Base-by-base conservation (phyloP, 2,113 vertebrate genomes). In the Platichthys stellatus region DNA sequence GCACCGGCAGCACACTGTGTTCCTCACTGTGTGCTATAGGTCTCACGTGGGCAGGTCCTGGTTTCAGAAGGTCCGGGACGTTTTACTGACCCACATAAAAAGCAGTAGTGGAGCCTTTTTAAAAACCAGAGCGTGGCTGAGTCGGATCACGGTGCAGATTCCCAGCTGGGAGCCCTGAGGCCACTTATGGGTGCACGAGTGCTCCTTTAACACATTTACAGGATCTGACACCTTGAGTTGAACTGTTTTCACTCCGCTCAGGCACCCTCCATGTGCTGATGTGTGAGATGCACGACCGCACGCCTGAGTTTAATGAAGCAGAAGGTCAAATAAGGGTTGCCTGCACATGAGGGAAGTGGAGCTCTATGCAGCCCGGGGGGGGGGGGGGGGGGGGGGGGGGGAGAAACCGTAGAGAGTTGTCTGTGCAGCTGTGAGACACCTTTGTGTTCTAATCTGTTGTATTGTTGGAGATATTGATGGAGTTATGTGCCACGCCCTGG, bases 1-100 rank as follows among this genome's bases (percentile, higher is more conserved):
- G 6, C 67, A 63, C 13, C 71, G 28, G 71, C 60, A 53, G 72
- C 51, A 74, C 77, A 87, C 54, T 45, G 8, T 89, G 75, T 86
- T 73, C 77, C 21, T 14, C 0, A 9, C 53, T 40, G 26, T 59
- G 49, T 54, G 58, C 31, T 31, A 7, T 64, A 15, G 20, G 7
- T 57, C 12, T n/a, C 45, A 49, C 14, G n/a, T n/a, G 35, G 65
- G 43, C 69, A 67, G 65, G 31, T 85, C 45, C 24, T 15, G 62
- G 23, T 83, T 65, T 35, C 14, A 10, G 58, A n/a, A 47, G 26
- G 57, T 20, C 66, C 51, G 21, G 0, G 2, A 21, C 40, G 17
- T 3, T n/a, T 21, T 65, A 21, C 43, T 88, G 81, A 89, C 82
- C 80, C 73, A 4, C 6, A n/a, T 54, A 54, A 24, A 21, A 57